Evolutionary conservation across 2,113 vertebrate genomes (phyloP), one percentile per base, ranked within the genome.

Genomic region (Alosa alosa): DNA sequence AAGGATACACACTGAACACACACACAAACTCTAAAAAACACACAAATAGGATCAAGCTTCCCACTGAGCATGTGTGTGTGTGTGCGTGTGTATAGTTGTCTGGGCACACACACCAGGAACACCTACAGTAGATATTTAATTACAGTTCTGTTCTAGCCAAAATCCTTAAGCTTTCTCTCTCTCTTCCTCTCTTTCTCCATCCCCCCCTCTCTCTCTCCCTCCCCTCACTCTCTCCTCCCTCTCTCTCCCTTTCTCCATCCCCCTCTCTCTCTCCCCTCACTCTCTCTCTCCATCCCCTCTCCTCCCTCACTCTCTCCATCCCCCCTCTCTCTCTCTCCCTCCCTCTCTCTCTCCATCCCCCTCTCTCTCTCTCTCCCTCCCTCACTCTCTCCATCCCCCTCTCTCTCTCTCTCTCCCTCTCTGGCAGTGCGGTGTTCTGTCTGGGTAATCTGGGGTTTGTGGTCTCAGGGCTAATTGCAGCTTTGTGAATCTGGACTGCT

Each of bases 61-160:
- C 18, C 31, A 36, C 31, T 41, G 36, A 18, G 1, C 31, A 81
- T 46, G 8, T 6, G 49, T 31, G 31, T 31, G 31, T 31, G 7
- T 50, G 11, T 9, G 8, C 11, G 49, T 15, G 11, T 31, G 49
- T 50, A 9, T 50, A 15, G 8, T 50, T 15, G 8, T 11, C 49
- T 50, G 49, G 3, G 11, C 8, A 82, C 39, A 64, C 86, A 87
- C 57, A 83, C 57, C 85, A 25, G 47, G 25, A 81, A 86, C 82
- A 64, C 49, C 83, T 31, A n/a, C n/a, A n/a, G n/a, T 45, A 8
- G 10, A 87, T 52, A 68, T 44, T 81, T 72, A 68, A 64, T 81
- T 50, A 50, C 49, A 50, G 49, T 9, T 50, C 49, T 50, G 49
- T 50, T 50, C 49, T 50, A 13, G 49, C 49, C 49, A 50, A 15